Conservation (phyloP, 2,113 vertebrate species). For the Apistogramma diplotaenia region DNA sequence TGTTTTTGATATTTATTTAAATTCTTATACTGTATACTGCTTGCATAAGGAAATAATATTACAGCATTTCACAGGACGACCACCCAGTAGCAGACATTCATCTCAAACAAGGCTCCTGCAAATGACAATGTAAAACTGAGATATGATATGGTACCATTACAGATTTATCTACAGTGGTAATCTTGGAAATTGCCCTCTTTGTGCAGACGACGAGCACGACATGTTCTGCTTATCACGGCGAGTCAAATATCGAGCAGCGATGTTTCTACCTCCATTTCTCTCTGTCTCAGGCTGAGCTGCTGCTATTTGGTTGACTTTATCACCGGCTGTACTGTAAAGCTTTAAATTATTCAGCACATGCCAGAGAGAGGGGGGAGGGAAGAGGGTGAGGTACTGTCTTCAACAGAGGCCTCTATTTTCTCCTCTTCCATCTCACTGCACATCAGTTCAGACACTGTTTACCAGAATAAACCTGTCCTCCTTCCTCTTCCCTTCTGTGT, state of each 20-base stretch:
- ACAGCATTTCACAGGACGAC: background rate
- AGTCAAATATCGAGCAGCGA: conserved; percentile 36
- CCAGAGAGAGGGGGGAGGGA: background rate
- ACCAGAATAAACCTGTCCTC: conserved; percentile 40
- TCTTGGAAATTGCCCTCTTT: conserved; percentile 25
- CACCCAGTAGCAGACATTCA: background rate
- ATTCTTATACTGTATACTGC: background rate
- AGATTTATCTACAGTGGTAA: background rate
- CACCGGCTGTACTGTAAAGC: conserved; percentile 57
- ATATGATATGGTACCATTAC: conserved; percentile 12
- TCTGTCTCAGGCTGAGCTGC: conserved; percentile 33
- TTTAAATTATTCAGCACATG: conserved; percentile 64
- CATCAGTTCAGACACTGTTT: conserved; percentile 45
- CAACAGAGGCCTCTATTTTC: conserved; percentile 48
- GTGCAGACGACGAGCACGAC: conserved; percentile 15
- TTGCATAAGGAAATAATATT: background rate
- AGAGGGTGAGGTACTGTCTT: conserved; percentile 36
- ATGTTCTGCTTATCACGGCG: conserved; percentile 33
- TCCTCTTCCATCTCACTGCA: conserved; percentile 46
- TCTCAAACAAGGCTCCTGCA: background rate
- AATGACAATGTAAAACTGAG: background rate
- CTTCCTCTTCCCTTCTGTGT: conserved; percentile 9
- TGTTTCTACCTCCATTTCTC: conserved; percentile 31
- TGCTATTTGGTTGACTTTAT: conserved; percentile 56
- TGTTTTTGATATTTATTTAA: background rate